phyloP scores from a whole-genome alignment of 2,888 invertebrate species.

The Hermaeophaga mercurialis region DNA sequence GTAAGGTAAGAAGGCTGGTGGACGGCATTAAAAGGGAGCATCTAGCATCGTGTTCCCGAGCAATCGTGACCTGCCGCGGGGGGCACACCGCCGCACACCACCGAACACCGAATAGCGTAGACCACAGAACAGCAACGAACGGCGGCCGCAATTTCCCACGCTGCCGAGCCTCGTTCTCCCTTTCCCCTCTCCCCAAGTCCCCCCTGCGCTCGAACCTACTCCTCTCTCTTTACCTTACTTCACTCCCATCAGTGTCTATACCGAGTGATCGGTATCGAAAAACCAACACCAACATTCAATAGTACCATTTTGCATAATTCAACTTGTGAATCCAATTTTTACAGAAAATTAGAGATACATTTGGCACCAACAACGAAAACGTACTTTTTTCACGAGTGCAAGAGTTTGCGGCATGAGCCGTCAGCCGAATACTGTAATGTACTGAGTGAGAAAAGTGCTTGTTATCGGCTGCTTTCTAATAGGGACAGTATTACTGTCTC shows the following conservation, averaged over 20 bases:
- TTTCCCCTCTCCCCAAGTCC: conserved; percentile 31
- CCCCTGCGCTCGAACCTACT: conserved; percentile 34
- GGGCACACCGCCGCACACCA: conserved; percentile 27
- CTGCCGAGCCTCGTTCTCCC: conserved; percentile 36
- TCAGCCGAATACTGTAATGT: too few species aligned
- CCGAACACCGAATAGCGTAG: conserved; percentile 21
- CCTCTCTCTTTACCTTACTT: conserved; percentile 38
- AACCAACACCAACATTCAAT: conserved; percentile 12
- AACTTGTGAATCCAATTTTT: background rate
- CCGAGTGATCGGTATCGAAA: conserved; percentile 23
- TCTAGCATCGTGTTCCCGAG: conserved; percentile 56
- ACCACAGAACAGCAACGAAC: conserved; percentile 27
- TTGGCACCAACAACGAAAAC: too few species aligned
- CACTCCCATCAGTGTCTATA: conserved; percentile 22
- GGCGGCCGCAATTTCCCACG: conserved; percentile 37
- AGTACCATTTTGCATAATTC: background rate
- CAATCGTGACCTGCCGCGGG: conserved; percentile 58
- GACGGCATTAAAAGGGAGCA: conserved; percentile 54
- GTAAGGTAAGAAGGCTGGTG: conserved; percentile 28
- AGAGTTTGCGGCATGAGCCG: too few species aligned
- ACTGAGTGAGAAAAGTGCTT: too few species aligned
- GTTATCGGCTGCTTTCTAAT: too few species aligned
- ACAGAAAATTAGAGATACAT: too few species aligned
- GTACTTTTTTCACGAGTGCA: too few species aligned
- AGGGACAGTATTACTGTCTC: too few species aligned